Evolutionary conservation across 2,888 invertebrate genomes (phyloP), one percentile per base, ranked within the genome.

Genomic region (Byasa hedistus): DNA sequence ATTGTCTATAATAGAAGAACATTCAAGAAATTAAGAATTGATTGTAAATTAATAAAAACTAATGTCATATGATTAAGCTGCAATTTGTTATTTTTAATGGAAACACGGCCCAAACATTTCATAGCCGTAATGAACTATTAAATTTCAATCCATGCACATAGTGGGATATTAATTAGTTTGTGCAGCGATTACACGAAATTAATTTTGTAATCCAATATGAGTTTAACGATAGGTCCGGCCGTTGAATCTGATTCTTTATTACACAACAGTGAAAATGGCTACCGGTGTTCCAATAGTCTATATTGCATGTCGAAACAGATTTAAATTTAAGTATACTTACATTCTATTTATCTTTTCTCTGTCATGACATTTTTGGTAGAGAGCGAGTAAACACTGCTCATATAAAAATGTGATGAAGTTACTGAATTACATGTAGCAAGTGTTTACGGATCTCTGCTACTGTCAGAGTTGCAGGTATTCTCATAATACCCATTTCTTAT

Each of bases 171-270:
- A 87, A 88, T 89, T 85, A 85, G 86, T 80, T 78, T 71, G 78
- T 71, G 74, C 74, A 76, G 75, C 81, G 84, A 89, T 89, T 87
- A 87, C 83, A 78, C 73, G 70, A 81, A 81, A 87, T 88, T 89
- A 86, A 89, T 88, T 82, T 83, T 79, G 80, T 89, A 85, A 89
- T 88, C 85, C 85, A 81, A 86, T 86, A 84, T 81, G 82, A 82
- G 83, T 85, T 85, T 80, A 84, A 83, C 79, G 79, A 75, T 71
- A 76, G 75, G 63, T 39, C 63, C 64, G 61, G 24, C 65, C 68
- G 57, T 61, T 69, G 61, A 62, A 67, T 69, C 59, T 71, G 72
- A 70, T 73, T 75, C 69, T 69, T 68, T 69, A 70, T 68, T 68
- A 69, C 71, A 70, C 71, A 68, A 70, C 67, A 69, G 69, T 68